phyloP scores from a whole-genome alignment of 2,888 invertebrate genomes.

The Biston stratarius region DNA sequence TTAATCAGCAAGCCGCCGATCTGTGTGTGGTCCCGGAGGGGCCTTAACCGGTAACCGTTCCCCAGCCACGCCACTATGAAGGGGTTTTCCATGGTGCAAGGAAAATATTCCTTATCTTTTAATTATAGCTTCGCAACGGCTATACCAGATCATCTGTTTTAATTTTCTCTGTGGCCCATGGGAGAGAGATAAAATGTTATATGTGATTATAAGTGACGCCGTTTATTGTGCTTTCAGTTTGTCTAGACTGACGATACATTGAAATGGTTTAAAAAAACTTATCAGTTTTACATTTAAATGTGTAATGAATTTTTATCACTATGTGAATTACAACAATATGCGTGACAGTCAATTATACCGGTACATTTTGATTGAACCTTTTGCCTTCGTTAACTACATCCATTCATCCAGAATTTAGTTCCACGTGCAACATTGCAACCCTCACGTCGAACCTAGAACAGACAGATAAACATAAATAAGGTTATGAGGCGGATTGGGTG shows the following conservation, averaged over 20 bases:
- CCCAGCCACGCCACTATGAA: slow-evolving; percentile 58
- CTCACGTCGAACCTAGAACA: slow-evolving; percentile 20
- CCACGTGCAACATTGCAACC: slow-evolving; percentile 9
- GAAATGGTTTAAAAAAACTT: background rate
- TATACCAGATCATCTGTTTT: slow-evolving; percentile 83
- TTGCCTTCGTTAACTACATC: background rate
- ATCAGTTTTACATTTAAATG: background rate
- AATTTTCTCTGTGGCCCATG: slow-evolving; percentile 74
- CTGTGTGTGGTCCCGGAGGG: slow-evolving; percentile 76
- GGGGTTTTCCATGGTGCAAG: slow-evolving; percentile 74
- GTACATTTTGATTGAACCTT: background rate
- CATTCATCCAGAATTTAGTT: slow-evolving; percentile 4
- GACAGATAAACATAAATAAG: slow-evolving; percentile 38
- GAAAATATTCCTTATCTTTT: slow-evolving; percentile 86
- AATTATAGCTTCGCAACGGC: slow-evolving; percentile 78
- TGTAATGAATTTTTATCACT: background rate
- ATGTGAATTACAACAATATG: background rate
- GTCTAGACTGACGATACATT: background rate
- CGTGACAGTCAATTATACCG: background rate
- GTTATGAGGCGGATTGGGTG: slow-evolving; percentile 29
- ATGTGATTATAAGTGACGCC: slow-evolving; percentile 39
- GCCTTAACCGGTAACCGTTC: slow-evolving; percentile 78
- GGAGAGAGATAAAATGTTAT: slow-evolving; percentile 60
- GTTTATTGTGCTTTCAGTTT: slow-evolving; percentile 30
- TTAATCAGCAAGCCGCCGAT: slow-evolving; percentile 81